These are phyloP conservation scores for Hipparchia semele DNA, from an alignment of 2,888 invertebrate species.

Conservation along the genomic window DNA sequence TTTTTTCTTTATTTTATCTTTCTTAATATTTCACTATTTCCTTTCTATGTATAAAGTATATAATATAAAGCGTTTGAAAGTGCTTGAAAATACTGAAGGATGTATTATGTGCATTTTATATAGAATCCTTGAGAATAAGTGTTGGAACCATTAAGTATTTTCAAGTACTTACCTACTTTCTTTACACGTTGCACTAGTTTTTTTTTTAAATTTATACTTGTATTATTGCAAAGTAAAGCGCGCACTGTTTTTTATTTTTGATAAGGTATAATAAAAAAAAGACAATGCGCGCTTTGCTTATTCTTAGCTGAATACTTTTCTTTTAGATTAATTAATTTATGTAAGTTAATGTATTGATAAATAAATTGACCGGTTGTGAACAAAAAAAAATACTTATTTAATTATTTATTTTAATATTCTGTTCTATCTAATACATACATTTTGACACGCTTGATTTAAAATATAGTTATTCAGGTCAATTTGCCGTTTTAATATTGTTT, in stretches of 20 bases:
- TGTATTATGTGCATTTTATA: too few relatives aligned
- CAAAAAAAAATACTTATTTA: slow-evolving; percentile 3
- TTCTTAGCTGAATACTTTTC: not conserved
- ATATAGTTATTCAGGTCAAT: not conserved
- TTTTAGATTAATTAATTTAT: not conserved
- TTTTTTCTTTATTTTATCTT: too few relatives aligned
- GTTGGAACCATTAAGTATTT: too few relatives aligned
- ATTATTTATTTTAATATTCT: slow-evolving; percentile 16
- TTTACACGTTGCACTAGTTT: too few relatives aligned
- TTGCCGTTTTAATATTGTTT: too few relatives aligned
- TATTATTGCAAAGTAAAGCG: not conserved
- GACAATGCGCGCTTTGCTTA: not conserved
- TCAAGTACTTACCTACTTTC: too few relatives aligned
- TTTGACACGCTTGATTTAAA: not conserved
- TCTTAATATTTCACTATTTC: too few relatives aligned
- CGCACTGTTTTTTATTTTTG: not conserved
- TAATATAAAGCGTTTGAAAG: too few relatives aligned
- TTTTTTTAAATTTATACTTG: not conserved
- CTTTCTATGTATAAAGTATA: too few relatives aligned
- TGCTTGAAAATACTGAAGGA: too few relatives aligned
- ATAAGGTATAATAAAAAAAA: not conserved
- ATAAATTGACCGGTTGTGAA: slow-evolving; percentile 20
- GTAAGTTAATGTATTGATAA: slow-evolving; percentile 3
- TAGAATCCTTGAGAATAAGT: too few relatives aligned
- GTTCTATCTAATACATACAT: not conserved